Evolutionary conservation across 2,113 vertebrate genomes (phyloP).

Genomic region (Lepidothrix coronata): DNA sequence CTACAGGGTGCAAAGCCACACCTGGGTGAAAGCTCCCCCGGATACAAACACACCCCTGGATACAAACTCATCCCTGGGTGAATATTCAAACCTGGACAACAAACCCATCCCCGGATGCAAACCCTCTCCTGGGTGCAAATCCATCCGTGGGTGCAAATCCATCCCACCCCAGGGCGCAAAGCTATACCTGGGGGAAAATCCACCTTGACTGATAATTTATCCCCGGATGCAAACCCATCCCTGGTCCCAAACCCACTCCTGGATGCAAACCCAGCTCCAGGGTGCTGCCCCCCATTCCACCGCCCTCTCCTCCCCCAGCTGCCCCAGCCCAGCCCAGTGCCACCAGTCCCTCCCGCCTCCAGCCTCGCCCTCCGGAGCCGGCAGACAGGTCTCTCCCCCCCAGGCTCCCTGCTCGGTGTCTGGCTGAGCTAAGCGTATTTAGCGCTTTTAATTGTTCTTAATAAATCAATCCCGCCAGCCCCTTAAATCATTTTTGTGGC

Average conservation of each 20-base stretch:
- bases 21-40: too few species aligned
- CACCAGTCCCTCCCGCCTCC: not conserved
- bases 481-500: constrained; percentile 69
- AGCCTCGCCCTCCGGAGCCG: not conserved
- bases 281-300: not conserved
- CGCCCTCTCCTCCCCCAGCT: not conserved
- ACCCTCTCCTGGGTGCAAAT: not conserved
- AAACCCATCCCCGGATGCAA: not conserved
- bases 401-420: constrained; percentile 16
- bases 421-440: constrained; percentile 72
- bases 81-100: not conserved
- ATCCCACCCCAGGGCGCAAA: not conserved
- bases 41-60: not conserved
- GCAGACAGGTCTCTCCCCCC: constrained; percentile 48
- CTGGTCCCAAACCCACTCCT: not conserved
- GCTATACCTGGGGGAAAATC: rapidly evolving
- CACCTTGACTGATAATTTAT: not conserved
- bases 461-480: constrained; percentile 71
- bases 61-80: not conserved
- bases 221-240: not conserved
- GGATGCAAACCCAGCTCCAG: not conserved
- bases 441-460: constrained; percentile 69
- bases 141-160: not conserved
- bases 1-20: not conserved
- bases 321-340: not conserved